Percentiles rank a stretch among this genome's conserved stretches.
Evolutionary conservation across 2,797 vertebrate species (phyloP).

Genomic region (Coregonus suidteri): DNA sequence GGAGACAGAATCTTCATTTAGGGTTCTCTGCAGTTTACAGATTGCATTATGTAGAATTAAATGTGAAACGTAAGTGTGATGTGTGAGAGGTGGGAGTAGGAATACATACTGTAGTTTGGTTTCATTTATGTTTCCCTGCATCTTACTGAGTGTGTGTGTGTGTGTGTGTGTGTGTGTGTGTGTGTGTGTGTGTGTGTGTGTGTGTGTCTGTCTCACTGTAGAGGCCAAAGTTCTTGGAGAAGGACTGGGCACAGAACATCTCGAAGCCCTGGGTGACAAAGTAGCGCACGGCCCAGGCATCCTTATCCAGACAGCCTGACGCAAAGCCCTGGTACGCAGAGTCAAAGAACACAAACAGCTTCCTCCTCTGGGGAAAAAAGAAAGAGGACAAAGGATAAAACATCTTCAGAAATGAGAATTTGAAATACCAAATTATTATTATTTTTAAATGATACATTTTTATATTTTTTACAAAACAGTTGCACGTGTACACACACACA

Average conservation of each 20-base stretch:
- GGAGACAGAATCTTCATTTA: slow-evolving; percentile 15
- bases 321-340: slow-evolving; percentile 98
- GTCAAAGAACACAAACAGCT: slow-evolving; percentile 96
- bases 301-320: slow-evolving; percentile 90
- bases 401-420: too few species aligned
- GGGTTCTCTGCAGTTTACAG: not conserved
- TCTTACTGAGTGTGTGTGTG: too few species aligned
- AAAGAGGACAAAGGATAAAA: too few species aligned
- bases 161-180: too few species aligned
- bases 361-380: slow-evolving; percentile 81
- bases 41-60: not conserved
- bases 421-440: too few species aligned
- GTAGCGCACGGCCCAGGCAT: slow-evolving; percentile 94
- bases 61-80: not conserved
- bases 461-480: too few species aligned
- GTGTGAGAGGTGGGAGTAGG: not conserved
- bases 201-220: slow-evolving; percentile 85
- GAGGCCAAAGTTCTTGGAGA: slow-evolving; percentile 99
- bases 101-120: too few species aligned
- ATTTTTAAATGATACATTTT: too few species aligned
- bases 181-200: too few species aligned
- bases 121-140: not conserved
- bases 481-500: not conserved
- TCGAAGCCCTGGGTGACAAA: slow-evolving; percentile 95
- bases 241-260: slow-evolving; percentile 97